These are phyloP conservation scores for Cryptoblepharus egeriae DNA, from an alignment of 2,797 vertebrate genomes.

Conservation along the genomic window DNA sequence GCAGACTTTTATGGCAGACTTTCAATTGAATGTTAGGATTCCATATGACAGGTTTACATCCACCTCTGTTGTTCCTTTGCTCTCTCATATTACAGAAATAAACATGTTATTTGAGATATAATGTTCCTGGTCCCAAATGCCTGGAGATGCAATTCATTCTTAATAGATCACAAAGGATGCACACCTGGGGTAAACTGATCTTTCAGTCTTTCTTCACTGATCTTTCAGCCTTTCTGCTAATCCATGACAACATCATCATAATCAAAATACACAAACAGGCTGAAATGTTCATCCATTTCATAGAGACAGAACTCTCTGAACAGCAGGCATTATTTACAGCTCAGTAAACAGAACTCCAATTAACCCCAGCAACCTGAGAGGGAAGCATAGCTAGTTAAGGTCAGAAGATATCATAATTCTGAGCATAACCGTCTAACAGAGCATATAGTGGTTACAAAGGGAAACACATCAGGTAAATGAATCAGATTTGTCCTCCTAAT, in stretches of 20 bases:
- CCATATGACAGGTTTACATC: neutral
- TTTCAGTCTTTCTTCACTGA: too few species aligned
- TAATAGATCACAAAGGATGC: neutral
- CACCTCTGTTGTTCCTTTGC: neutral
- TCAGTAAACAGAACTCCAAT: conserved; percentile 32
- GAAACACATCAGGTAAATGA: neutral
- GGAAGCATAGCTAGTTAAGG: conserved; percentile 10
- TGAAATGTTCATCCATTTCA: conserved; percentile 27
- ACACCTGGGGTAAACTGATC: conserved; percentile 10
- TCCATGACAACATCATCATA: conserved; percentile 6
- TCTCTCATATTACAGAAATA: neutral
- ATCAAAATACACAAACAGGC: conserved; percentile 9
- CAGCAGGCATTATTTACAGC: conserved; percentile 34
- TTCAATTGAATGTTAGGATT: neutral
- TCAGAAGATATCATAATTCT: conserved; percentile 33
- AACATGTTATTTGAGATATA: neutral
- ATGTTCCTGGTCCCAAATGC: neutral
- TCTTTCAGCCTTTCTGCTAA: conserved; percentile 13
- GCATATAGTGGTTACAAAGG: neutral
- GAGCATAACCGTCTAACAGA: conserved; percentile 6
- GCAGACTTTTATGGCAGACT: too few species aligned
- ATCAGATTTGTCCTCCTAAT: neutral
- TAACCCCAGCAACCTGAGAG: conserved; percentile 28
- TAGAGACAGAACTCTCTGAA: conserved; percentile 15
- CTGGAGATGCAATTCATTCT: neutral